phyloP scores from a whole-genome alignment of 2,113 vertebrate genomes.

The Eclectus roratus region DNA sequence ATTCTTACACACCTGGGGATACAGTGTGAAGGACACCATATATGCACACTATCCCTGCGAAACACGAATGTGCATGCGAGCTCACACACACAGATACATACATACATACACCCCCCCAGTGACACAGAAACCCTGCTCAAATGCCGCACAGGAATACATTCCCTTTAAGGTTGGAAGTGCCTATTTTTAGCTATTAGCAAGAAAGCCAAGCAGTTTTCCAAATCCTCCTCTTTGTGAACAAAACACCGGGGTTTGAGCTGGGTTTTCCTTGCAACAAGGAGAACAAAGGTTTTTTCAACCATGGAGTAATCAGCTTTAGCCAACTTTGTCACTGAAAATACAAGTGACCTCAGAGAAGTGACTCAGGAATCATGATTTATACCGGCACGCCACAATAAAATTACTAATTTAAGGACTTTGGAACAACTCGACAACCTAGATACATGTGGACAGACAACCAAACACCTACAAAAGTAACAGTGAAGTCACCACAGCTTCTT shows the following conservation, averaged over 20 bases:
- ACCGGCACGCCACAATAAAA: background rate
- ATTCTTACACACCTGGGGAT: background rate
- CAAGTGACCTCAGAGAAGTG: background rate
- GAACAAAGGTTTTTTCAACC: background rate
- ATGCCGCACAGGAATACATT: background rate
- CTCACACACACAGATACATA: background rate
- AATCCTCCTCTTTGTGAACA: background rate
- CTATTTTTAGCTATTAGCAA: conserved; percentile 45
- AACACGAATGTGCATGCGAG: rapidly evolving
- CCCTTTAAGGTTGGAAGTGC: conserved; percentile 12
- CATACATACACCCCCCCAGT: rapidly evolving
- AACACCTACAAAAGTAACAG: background rate
- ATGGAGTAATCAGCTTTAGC: background rate
- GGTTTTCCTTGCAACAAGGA: background rate
- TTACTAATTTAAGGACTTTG: background rate
- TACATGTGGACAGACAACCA: background rate
- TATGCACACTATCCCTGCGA: background rate
- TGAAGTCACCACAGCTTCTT: background rate
- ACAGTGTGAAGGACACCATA: background rate
- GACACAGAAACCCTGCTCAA: conserved; percentile 3
- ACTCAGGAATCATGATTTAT: background rate
- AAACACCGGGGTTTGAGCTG: background rate
- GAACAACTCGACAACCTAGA: background rate
- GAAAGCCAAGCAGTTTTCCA: conserved; percentile 21
- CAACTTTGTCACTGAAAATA: conserved; percentile 6